phyloP scores from a whole-genome alignment of 2,797 vertebrate species.

The Typhlichthys eigenmanni region DNA sequence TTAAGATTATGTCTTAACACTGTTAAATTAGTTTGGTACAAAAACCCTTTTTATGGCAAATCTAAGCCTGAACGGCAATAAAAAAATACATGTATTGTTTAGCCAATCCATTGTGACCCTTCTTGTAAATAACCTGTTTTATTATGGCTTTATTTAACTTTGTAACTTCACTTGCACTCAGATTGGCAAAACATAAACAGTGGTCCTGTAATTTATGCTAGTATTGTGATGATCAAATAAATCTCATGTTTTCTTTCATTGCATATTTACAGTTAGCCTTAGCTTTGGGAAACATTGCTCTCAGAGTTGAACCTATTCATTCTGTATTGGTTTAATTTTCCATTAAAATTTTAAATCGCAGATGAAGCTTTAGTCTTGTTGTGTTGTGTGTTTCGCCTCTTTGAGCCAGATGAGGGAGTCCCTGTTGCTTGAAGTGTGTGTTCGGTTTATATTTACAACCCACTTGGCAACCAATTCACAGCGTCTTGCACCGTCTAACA shows the following conservation, averaged over 20 bases:
- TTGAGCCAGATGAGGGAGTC: conserved; percentile 70
- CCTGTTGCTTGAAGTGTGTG: conserved; percentile 16
- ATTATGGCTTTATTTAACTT: conserved; percentile 69
- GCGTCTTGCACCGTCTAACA: no score
- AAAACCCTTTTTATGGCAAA: conserved; percentile 36
- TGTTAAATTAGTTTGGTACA: conserved; percentile 44
- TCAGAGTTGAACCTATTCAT: no score
- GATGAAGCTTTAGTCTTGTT: conserved; percentile 13
- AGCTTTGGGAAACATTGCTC: background rate
- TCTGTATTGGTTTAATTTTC: background rate
- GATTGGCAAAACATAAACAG: conserved; percentile 77
- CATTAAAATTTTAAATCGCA: background rate
- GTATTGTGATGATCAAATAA: conserved; percentile 78
- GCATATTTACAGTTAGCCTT: background rate
- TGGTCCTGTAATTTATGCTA: conserved; percentile 52
- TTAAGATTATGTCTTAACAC: conserved; percentile 14
- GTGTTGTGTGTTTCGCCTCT: conserved; percentile 21
- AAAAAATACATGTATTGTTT: conserved; percentile 35
- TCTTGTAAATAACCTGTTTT: conserved; percentile 73
- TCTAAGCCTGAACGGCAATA: conserved; percentile 22
- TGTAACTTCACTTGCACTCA: conserved; percentile 73
- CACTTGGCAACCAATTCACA: background rate
- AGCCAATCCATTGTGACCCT: conserved; percentile 46
- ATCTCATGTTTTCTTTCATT: conserved; percentile 70
- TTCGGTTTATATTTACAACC: conserved; percentile 1